These are phyloP conservation scores for Trematomus loennbergii DNA, from an alignment of 2,113 vertebrate species.

Conservation along the genomic window DNA sequence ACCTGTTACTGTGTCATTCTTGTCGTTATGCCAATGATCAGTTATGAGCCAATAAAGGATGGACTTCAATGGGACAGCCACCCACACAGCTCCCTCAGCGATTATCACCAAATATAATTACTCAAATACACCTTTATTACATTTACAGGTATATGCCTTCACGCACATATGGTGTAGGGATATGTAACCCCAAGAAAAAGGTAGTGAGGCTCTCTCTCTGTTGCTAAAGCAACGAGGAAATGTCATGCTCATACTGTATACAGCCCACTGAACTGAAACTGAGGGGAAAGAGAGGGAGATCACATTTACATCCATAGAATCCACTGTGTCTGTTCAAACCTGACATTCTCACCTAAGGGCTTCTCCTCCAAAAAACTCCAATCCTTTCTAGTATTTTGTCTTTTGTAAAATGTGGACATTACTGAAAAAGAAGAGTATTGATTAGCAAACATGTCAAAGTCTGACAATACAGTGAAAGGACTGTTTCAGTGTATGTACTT, in stretches of 20 bases:
- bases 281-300: constrained; percentile 11
- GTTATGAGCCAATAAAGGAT: constrained; percentile 24
- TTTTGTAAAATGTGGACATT: constrained; percentile 20
- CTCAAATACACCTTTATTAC: not conserved
- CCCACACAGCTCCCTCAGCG: constrained; percentile 32
- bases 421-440: constrained; percentile 12
- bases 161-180: not conserved
- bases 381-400: not conserved
- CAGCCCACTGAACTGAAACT: constrained; percentile 43
- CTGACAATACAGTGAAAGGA: constrained; percentile 2
- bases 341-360: constrained; percentile 32
- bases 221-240: constrained; percentile 64
- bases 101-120: not conserved
- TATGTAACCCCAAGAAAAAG: not conserved
- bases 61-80: constrained; percentile 9
- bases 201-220: constrained; percentile 21
- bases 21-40: constrained; percentile 24
- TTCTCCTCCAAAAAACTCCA: constrained; percentile 14
- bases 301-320: constrained; percentile 13
- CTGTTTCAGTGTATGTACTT: constrained; percentile 20
- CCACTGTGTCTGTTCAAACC: constrained; percentile 12
- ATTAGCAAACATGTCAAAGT: constrained; percentile 10
- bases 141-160: not conserved
- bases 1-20: constrained; percentile 5
- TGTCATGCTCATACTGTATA: constrained; percentile 30